Evolutionary conservation across 2,113 vertebrate species (phyloP).

Genomic region (Rhombomys opimus): DNA sequence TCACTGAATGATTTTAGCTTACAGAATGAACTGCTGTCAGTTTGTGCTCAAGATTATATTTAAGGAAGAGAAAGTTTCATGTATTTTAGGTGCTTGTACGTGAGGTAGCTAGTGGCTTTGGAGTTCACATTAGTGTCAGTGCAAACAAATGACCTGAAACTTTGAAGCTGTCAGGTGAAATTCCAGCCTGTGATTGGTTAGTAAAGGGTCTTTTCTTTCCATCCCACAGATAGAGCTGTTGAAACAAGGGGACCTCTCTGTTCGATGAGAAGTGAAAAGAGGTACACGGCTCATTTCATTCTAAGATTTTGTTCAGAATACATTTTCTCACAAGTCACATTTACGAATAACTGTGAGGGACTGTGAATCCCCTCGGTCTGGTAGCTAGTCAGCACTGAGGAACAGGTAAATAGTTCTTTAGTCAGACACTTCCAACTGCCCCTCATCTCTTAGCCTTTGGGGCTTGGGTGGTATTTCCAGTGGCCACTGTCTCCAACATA

Average conservation of each 20-base stretch:
- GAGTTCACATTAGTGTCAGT: background rate
- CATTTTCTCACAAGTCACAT: slow-evolving; percentile 32
- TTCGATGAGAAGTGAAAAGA: slow-evolving; percentile 75
- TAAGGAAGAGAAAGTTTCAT: background rate
- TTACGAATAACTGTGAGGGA: background rate
- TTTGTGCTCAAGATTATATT: slow-evolving; percentile 31
- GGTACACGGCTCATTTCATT: slow-evolving; percentile 76
- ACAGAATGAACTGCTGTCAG: background rate
- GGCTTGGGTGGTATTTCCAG: background rate
- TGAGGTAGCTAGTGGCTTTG: slow-evolving; percentile 10
- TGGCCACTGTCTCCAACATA: background rate
- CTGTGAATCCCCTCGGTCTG: background rate
- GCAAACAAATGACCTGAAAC: slow-evolving; percentile 35
- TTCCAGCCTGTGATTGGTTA: slow-evolving; percentile 47
- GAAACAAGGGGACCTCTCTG: slow-evolving; percentile 70
- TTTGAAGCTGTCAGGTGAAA: slow-evolving; percentile 25
- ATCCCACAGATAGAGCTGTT: slow-evolving; percentile 72
- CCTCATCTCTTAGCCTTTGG: background rate
- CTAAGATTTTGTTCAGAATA: slow-evolving; percentile 43
- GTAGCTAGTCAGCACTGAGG: background rate
- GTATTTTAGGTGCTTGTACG: slow-evolving; percentile 47
- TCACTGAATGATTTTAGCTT: slow-evolving; percentile 11
- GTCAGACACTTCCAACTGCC: background rate
- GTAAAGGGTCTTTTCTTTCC: slow-evolving; percentile 63
- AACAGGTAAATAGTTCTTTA: background rate